Percentiles rank a stretch among this genome's conserved stretches.
These are phyloP conservation scores for Spodoptera littoralis DNA, from an alignment of 2,888 invertebrate genomes.

Conservation along the genomic window DNA sequence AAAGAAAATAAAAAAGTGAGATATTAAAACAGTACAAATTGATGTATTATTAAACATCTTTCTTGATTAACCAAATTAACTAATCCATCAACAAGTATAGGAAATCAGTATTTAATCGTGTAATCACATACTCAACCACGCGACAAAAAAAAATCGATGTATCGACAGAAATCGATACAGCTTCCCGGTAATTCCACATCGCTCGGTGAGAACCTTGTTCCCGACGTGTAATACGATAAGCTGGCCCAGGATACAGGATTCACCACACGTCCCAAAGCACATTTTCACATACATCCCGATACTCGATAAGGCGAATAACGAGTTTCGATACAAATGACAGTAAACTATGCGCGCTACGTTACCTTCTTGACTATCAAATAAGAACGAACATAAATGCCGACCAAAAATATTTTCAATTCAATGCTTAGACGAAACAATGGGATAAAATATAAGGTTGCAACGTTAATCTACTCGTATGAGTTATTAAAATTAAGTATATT, in stretches of 20 bases:
- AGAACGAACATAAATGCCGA: not conserved
- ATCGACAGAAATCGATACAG: slow-evolving; percentile 24
- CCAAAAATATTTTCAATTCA: not conserved
- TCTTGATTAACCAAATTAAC: no score
- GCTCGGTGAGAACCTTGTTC: slow-evolving; percentile 53
- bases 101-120: no score
- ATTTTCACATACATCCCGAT: slow-evolving; percentile 62
- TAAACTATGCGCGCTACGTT: slow-evolving; percentile 18
- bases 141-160: not conserved
- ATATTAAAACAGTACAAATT: no score
- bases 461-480: slow-evolving; percentile 16
- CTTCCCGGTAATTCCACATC: slow-evolving; percentile 26
- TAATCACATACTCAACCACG: no score
- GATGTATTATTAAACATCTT: no score
- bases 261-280: slow-evolving; percentile 58
- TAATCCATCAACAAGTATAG: no score
- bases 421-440: slow-evolving; percentile 9
- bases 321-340: slow-evolving; percentile 36
- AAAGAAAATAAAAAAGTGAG: no score
- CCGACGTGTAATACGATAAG: slow-evolving; percentile 64
- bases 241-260: slow-evolving; percentile 54
- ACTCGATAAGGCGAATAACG: slow-evolving; percentile 58
- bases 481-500: slow-evolving; percentile 25
- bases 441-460: slow-evolving; percentile 19
- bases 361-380: slow-evolving; percentile 9